Evolutionary conservation across 2,888 invertebrate species (phyloP).

Genomic region (Dynastes tityus): DNA sequence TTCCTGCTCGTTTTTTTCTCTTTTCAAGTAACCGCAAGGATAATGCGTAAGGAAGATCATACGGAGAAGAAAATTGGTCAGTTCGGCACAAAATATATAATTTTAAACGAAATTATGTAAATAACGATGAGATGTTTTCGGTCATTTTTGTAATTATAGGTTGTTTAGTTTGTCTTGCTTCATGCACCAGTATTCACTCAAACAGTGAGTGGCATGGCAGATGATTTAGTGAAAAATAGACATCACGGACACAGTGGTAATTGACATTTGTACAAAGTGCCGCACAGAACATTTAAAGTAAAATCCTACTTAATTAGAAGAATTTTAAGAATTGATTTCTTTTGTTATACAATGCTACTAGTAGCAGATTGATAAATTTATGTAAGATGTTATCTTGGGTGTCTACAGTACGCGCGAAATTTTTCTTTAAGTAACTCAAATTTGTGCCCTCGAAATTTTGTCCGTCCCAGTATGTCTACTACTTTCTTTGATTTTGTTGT

Average conservation of each 20-base stretch:
- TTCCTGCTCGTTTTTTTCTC: constrained; percentile 10
- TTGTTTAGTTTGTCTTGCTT: constrained; percentile 31
- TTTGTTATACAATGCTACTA: neutral
- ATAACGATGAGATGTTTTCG: constrained; percentile 44
- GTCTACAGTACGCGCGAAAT: no score
- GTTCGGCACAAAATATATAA: constrained; percentile 43
- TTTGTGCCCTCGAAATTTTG: no score
- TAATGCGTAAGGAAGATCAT: constrained; percentile 25
- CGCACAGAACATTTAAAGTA: neutral
- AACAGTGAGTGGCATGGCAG: neutral
- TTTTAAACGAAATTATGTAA: constrained; percentile 50
- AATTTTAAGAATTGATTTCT: neutral
- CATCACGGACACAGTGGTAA: constrained; percentile 14
- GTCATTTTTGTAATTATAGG: constrained; percentile 46
- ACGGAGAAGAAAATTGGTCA: constrained; percentile 42
- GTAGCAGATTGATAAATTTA: no score
- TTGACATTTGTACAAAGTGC: constrained; percentile 20
- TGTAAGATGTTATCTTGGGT: no score
- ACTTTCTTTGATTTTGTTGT: no score
- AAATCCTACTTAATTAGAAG: neutral
- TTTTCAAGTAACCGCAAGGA: constrained; percentile 18
- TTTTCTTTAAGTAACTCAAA: no score
- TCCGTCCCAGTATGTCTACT: no score
- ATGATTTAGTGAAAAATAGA: constrained; percentile 12
- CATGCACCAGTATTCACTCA: constrained; percentile 16